Evolutionary conservation across 2,888 invertebrate genomes (phyloP).

Genomic region (Cephus pulcher): DNA sequence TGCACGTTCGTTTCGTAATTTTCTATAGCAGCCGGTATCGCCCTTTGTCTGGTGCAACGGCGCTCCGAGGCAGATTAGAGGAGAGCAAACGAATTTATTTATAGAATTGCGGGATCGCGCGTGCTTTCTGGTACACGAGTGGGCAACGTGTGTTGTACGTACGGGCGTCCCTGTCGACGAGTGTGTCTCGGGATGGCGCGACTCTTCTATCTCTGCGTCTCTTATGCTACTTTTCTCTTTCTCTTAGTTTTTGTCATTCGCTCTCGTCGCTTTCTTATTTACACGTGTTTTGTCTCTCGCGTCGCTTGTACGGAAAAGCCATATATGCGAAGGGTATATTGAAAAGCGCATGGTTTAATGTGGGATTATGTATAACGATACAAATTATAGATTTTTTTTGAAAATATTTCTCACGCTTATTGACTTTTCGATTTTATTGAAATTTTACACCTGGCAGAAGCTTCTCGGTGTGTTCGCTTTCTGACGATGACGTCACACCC

Average conservation of each 20-base stretch:
- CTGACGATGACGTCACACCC: too few relatives aligned
- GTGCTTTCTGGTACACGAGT: background rate
- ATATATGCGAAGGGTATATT: too few relatives aligned
- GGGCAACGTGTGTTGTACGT: background rate
- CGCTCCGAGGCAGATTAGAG: constrained; percentile 45
- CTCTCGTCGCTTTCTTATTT: background rate
- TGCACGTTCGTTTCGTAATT: constrained; percentile 29
- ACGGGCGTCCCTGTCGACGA: background rate
- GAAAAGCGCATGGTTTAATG: too few relatives aligned
- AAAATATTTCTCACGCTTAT: too few relatives aligned
- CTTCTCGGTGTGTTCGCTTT: too few relatives aligned
- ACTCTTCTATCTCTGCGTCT: background rate
- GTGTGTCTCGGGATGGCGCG: constrained; percentile 7
- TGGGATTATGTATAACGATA: too few relatives aligned
- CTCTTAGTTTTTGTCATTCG: background rate
- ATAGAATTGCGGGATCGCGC: constrained; percentile 43
- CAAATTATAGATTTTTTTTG: too few relatives aligned
- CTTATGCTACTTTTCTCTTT: background rate
- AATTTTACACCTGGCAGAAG: too few relatives aligned
- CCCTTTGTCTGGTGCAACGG: constrained; percentile 39
- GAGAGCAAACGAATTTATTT: constrained; percentile 48
- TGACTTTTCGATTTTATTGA: too few relatives aligned
- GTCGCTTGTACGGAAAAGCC: too few relatives aligned
- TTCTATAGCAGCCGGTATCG: constrained; percentile 36
- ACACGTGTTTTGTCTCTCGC: background rate